Evolutionary conservation across 1,140 invertebrate species (phyloP), one percentile per base, ranked within the genome.

Genomic region (Macrobrachium rosenbergii): DNA sequence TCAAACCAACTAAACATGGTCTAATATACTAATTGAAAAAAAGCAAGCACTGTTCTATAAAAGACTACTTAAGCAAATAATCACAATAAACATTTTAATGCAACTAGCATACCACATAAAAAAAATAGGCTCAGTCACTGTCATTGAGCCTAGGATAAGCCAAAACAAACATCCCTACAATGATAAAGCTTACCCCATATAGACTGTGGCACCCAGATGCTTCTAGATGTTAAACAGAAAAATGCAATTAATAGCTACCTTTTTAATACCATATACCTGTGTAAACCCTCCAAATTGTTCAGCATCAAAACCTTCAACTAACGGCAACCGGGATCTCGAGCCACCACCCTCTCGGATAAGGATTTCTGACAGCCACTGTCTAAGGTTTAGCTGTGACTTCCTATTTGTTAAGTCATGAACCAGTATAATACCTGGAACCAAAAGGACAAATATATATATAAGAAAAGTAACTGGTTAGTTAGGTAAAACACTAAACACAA

Each of bases 331-430:
- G 8, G 76, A 28, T 23, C 62, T 79, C 5, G 76, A 60, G n/a
- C 83, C 83, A 11, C 76, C 28, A 10, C 76, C 67, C 60, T 86
- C 83, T 19, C 67, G n/a, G 43, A 86, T 45, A 62, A 83, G 92
- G 72, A 99, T 95, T 93, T 99, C 98, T 83, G 95, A 94, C 5
- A 99, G 92, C 98, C 98, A 99, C 92, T 97, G 96, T 87, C 95
- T 94, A 73, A 99, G 93, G 93, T 99, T 98, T 88, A 96, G 94
- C 92, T 99, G 96, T 76, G 97, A 99, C 92, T 99, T 99, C 90
- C 96, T 94, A 92, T 99, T 99, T 28, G 97, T 98, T 90, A 99
- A 93, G 93, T 99, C 98, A 93, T 99, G 98, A 14, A 99, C 97
- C 76, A 99, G 93, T 90, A 99, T 97, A 76, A 98, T 86, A 52